Conservation (phyloP, 2,797 vertebrate species). For the Malacoctenus gilli region DNA sequence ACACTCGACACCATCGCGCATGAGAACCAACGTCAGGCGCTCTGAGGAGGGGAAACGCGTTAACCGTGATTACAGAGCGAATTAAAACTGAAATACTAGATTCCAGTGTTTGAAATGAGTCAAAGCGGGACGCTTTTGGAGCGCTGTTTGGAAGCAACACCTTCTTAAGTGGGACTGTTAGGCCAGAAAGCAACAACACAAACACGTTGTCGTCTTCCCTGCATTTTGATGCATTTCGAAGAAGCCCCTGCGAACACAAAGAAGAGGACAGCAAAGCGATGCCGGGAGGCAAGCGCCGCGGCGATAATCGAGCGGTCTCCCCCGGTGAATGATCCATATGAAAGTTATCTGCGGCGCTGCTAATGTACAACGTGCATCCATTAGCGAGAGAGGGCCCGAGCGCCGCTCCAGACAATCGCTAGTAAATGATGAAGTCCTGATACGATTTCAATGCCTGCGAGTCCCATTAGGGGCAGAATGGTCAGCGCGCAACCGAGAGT, state of each 20-base stretch:
- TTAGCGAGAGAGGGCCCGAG: slow-evolving; percentile 68
- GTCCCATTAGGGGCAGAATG: slow-evolving; percentile 75
- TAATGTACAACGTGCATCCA: slow-evolving; percentile 76
- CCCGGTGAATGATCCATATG: slow-evolving; percentile 58
- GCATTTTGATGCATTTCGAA: too few species aligned
- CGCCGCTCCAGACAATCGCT: slow-evolving; percentile 63
- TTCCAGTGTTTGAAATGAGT: slow-evolving; percentile 5
- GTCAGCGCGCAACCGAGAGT: slow-evolving; percentile 63
- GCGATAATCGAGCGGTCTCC: slow-evolving; percentile 52
- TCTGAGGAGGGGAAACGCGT: slow-evolving; percentile 43
- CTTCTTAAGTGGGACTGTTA: too few species aligned
- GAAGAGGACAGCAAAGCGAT: neutral
- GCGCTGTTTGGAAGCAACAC: slow-evolving; percentile 2
- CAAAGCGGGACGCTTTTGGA: slow-evolving; percentile 31
- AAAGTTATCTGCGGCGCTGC: slow-evolving; percentile 65
- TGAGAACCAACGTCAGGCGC: slow-evolving; percentile 50
- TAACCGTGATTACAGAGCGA: slow-evolving; percentile 42
- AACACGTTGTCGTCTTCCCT: too few species aligned
- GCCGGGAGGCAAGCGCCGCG: slow-evolving; percentile 28
- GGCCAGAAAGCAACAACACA: too few species aligned
- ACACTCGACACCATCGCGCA: slow-evolving; percentile 58
- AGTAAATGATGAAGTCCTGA: slow-evolving; percentile 76
- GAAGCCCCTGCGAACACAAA: slow-evolving; percentile 4
- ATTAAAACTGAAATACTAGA: slow-evolving; percentile 17
- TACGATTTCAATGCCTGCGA: slow-evolving; percentile 76